These are phyloP conservation scores for Lampris megalopsis DNA, from an alignment of 2,113 vertebrate genomes.

Conservation along the genomic window DNA sequence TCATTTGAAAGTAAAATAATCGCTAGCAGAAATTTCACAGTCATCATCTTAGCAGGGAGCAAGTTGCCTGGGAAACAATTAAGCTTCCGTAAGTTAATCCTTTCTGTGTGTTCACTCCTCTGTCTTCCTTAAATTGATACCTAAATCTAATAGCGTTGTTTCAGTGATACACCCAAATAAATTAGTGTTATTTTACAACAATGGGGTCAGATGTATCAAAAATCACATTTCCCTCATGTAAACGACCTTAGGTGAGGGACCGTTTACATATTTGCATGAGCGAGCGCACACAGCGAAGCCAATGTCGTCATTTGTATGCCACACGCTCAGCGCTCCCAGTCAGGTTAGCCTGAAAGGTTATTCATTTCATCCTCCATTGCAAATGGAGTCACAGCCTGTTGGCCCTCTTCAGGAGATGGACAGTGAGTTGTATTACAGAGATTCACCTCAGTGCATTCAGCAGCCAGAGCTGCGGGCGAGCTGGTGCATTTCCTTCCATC, in stretches of 20 bases:
- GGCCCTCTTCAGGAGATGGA: slow-evolving; percentile 40
- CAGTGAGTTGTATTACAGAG: slow-evolving; percentile 56
- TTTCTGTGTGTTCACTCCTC: slow-evolving; percentile 36
- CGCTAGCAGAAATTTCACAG: slow-evolving; percentile 72
- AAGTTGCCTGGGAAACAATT: slow-evolving; percentile 79
- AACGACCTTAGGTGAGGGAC: slow-evolving; percentile 2
- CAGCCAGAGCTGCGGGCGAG: slow-evolving; percentile 9
- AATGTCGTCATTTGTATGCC: slow-evolving; percentile 56
- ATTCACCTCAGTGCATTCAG: slow-evolving; percentile 51
- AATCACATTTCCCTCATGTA: slow-evolving; percentile 29
- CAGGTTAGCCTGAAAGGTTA: slow-evolving; percentile 67
- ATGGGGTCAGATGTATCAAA: slow-evolving; percentile 16
- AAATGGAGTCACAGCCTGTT: slow-evolving; percentile 67
- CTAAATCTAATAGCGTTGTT: slow-evolving; percentile 51
- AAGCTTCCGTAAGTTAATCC: slow-evolving; percentile 72
- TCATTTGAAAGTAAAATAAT: slow-evolving; percentile 80
- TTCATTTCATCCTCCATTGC: slow-evolving; percentile 58
- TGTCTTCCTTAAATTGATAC: slow-evolving; percentile 38
- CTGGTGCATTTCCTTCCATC: slow-evolving; percentile 44
- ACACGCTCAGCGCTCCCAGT: slow-evolving; percentile 25
- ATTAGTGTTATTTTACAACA: slow-evolving; percentile 49
- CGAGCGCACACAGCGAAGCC: slow-evolving; percentile 13
- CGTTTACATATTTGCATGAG: slow-evolving; percentile 47
- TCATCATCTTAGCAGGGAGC: slow-evolving; percentile 62
- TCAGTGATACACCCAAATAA: slow-evolving; percentile 45